Conservation (phyloP, 2,113 vertebrate genomes). For the Semnornis frantzii region DNA sequence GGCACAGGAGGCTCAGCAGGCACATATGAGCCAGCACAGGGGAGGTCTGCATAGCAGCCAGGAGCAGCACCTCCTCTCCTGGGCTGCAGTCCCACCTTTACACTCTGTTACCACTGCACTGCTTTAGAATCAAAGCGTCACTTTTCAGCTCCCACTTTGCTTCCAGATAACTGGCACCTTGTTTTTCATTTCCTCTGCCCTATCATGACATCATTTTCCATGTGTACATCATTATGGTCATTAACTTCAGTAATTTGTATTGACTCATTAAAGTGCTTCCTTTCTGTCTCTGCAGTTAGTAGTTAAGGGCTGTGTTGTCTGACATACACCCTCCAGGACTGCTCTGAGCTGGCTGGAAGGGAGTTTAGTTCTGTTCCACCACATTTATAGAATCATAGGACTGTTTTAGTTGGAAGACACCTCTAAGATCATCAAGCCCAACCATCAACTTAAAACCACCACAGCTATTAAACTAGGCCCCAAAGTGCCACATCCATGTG, state of each 20-base stretch:
- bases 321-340: not conserved
- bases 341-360: slow-evolving; percentile 14
- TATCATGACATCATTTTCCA: slow-evolving; percentile 4
- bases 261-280: not conserved
- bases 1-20: not conserved
- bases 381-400: not conserved
- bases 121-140: not conserved
- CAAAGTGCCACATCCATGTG: too few relatives aligned
- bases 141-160: not conserved
- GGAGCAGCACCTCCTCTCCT: not conserved
- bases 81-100: not conserved
- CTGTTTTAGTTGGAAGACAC: too few relatives aligned
- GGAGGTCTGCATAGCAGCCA: not conserved
- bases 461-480: too few relatives aligned
- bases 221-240: not conserved
- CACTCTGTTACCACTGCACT: not conserved
- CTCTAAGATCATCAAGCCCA: too few relatives aligned
- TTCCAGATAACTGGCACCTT: not conserved
- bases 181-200: slow-evolving; percentile 1
- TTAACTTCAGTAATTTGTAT: slow-evolving; percentile 21
- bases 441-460: too few relatives aligned
- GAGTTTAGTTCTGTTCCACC: not conserved
- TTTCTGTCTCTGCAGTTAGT: not conserved
- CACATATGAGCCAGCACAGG: not conserved
- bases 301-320: slow-evolving; percentile 7